A percentile compares a stretch with the other conserved stretches of the same genome.
Evolutionary conservation across 2,113 vertebrate genomes (phyloP).

Genomic region (Alouatta palliata): DNA sequence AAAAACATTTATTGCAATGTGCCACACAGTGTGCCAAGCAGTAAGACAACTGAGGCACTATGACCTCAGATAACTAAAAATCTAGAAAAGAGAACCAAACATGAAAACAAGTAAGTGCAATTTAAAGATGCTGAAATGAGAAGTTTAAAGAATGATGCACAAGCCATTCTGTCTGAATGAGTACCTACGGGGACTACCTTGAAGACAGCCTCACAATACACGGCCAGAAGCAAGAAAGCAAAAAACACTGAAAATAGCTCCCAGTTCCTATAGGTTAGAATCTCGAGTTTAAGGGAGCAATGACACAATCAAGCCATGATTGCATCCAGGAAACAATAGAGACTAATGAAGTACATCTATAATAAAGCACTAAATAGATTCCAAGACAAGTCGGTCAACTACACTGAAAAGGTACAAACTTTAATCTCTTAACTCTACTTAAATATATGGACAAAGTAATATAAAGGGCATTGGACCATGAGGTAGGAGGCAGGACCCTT

Average conservation of each 20-base stretch:
- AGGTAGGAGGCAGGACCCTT: not conserved
- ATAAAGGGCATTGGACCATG: not conserved
- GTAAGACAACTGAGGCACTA: not conserved
- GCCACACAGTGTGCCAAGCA: not conserved
- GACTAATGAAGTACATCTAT: not conserved
- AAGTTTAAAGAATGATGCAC: not conserved
- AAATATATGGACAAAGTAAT: not conserved
- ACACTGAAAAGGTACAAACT: not conserved
- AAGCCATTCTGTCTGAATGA: not conserved
- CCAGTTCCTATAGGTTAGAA: not conserved
- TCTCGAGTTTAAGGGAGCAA: not conserved
- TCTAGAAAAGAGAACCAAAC: not conserved
- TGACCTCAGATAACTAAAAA: not conserved
- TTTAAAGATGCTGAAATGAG: not conserved
- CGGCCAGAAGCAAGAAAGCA: not conserved
- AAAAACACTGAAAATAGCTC: not conserved
- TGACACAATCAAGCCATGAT: not conserved
- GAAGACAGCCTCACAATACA: not conserved
- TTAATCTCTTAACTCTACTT: no score
- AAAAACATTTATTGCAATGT: not conserved
- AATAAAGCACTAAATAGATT: not conserved
- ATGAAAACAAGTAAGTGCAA: not conserved
- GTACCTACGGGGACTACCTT: not conserved
- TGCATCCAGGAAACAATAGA: rapidly evolving
- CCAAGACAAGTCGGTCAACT: not conserved